Evolutionary conservation across 2,888 invertebrate species (phyloP), one percentile per base, ranked within the genome.

Genomic region (Sinohyriopsis cumingii): DNA sequence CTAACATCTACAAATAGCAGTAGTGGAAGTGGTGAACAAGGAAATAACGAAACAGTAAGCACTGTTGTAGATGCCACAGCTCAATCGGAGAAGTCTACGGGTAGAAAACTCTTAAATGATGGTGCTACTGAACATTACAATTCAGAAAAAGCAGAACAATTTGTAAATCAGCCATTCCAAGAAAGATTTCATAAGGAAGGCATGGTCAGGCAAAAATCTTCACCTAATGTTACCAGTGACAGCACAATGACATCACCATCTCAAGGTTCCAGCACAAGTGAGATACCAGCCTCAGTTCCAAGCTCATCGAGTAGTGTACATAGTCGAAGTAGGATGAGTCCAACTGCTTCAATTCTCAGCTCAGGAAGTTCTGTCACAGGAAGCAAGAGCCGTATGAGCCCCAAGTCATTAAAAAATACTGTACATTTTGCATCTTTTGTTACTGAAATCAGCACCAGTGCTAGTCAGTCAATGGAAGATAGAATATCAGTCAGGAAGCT

Each of bases 361-460:
- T 75, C 80, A 33, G 77, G 73, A 20, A 78, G 78, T 59, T 82
- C 81, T 53, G 75, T 77, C 6, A 75, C 72, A 63, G 80, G 74
- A 55, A 72, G 75, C 55, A 67, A 76, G 22, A 67, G 69, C 45
- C 77, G 81, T 66, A 82, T 83, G 76, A 86, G 86, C 69, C 86
- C 85, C 20, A 85, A 84, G 69, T 84, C 83, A 28, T 67, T 82
- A 57, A 85, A 84, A 74, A 84, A 82, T 68, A 83, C 82, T 62
- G 86, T 86, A 9, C 85, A 86, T 67, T 86, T 86, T 76, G 79
- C 84, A 5, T 83, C 85, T 12, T 81, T 84, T 71, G 81, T 86
- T 7, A 85, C 83, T 64, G 85, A 86, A 70, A 82, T 84, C 20
- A 84, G 83, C 68, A 85, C 85, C 62, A 76, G 82, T 76, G 82